Conservation (phyloP, 2,797 vertebrate genomes). For the Limosa lapponica region DNA sequence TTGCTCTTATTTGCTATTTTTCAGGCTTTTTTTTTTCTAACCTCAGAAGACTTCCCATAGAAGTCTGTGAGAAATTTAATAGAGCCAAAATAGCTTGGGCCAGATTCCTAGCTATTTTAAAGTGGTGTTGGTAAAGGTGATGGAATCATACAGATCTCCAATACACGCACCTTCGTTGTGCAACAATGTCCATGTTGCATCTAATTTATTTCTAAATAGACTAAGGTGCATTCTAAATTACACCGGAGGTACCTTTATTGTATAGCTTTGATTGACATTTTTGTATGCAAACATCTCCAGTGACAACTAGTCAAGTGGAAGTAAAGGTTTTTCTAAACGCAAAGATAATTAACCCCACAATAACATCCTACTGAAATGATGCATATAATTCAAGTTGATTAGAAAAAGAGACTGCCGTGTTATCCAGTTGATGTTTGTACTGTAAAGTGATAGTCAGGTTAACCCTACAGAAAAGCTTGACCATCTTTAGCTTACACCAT, state of each 20-base stretch:
- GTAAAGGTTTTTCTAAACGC: neutral
- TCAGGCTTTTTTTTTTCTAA: neutral
- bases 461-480: neutral
- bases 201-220: neutral
- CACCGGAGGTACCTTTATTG: neutral
- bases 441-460: neutral
- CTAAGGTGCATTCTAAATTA: neutral
- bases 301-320: neutral
- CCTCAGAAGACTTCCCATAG: neutral
- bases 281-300: neutral
- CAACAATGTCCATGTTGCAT: neutral
- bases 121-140: neutral
- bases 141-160: neutral
- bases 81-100: neutral
- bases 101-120: neutral
- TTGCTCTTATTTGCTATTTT: neutral
- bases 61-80: neutral
- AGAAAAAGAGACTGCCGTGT: neutral
- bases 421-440: neutral
- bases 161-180: neutral
- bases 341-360: slow-evolving; percentile 2
- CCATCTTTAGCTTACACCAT: neutral
- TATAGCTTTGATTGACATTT: neutral
- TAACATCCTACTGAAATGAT: slow-evolving; percentile 16
- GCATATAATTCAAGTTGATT: neutral